These are phyloP conservation scores for Mirounga angustirostris DNA, from an alignment of 2,113 vertebrate genomes.

Conservation along the genomic window DNA sequence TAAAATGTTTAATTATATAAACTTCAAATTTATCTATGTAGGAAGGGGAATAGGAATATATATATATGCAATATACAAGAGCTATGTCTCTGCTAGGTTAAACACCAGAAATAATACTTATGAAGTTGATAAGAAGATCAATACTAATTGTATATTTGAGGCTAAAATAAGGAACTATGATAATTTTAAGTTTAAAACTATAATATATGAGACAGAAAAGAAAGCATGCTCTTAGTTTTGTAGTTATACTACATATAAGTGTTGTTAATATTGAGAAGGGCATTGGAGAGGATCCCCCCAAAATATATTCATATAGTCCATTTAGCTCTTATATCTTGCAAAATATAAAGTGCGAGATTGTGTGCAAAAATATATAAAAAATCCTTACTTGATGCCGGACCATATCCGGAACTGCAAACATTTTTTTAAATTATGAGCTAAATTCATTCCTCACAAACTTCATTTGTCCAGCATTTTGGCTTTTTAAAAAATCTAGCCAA, in stretches of 20 bases:
- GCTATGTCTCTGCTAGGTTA: not conserved
- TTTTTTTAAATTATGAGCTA: conserved; percentile 1
- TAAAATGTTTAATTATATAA: not conserved
- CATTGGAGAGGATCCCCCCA: not conserved
- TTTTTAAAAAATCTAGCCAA: not conserved
- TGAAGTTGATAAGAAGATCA: not conserved
- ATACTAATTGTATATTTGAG: not conserved
- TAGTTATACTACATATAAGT: not conserved
- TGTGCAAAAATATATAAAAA: not conserved
- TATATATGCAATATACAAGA: not conserved
- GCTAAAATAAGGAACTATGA: not conserved
- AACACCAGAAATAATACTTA: not conserved
- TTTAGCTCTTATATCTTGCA: not conserved
- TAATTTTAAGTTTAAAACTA: conserved; percentile 20
- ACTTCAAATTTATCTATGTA: not conserved
- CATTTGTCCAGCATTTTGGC: not conserved
- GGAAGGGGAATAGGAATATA: not conserved
- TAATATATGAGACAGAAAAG: not conserved
- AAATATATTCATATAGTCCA: not conserved
- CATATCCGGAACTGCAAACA: not conserved
- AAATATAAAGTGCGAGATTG: not conserved
- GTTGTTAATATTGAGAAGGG: not conserved
- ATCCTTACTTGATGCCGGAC: not conserved
- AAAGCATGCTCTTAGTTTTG: not conserved
- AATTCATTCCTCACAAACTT: not conserved